phyloP scores from a whole-genome alignment of 2,113 vertebrate genomes.

The Spilogale gracilis region DNA sequence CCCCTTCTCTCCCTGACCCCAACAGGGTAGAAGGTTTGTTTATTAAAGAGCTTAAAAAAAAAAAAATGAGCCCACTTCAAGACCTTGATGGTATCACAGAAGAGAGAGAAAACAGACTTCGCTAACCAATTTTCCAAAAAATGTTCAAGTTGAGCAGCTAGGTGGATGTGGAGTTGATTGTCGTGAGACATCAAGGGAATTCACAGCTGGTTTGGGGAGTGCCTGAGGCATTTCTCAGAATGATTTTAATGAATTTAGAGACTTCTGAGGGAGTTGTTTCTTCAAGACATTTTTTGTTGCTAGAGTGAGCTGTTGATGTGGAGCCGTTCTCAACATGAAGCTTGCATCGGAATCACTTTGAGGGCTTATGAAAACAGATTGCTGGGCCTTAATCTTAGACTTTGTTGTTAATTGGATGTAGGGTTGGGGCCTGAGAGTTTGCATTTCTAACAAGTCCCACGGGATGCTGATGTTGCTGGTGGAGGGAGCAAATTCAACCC shows the following conservation, averaged over 20 bases:
- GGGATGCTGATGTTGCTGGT: not conserved
- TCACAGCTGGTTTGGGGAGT: not conserved
- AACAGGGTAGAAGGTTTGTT: not conserved
- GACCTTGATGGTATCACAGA: not conserved
- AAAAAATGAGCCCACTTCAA: not conserved
- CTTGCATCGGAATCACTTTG: not conserved
- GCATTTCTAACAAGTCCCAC: not conserved
- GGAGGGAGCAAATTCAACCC: not conserved
- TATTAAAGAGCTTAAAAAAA: not conserved
- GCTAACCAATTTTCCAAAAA: not conserved
- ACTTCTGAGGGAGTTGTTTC: not conserved
- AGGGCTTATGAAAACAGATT: not conserved
- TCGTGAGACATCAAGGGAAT: not conserved
- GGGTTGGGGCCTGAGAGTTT: not conserved
- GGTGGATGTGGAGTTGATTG: not conserved
- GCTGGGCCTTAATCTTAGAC: not conserved
- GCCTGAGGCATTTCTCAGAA: not conserved
- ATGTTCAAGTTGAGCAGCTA: not conserved
- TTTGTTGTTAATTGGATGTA: not conserved
- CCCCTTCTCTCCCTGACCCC: not conserved
- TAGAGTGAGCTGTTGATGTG: not conserved
- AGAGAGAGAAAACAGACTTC: not conserved
- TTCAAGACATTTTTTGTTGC: not conserved
- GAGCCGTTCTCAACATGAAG: not conserved
- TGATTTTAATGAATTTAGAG: not conserved